phyloP scores from a whole-genome alignment of 2,797 vertebrate species.

The Spinus olivaceus region DNA sequence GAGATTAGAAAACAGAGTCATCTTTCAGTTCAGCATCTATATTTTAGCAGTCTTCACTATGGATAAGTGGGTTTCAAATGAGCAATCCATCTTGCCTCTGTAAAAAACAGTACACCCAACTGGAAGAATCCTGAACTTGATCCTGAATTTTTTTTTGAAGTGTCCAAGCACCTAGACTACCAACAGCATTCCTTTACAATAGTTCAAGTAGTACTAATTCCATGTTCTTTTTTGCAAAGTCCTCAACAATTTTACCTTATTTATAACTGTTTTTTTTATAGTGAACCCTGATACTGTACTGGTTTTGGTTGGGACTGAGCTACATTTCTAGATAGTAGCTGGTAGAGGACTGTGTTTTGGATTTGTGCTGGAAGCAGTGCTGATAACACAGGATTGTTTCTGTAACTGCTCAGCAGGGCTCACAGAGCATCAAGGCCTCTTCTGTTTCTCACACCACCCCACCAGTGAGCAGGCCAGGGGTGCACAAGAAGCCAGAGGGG shows the following conservation, averaged over 20 bases:
- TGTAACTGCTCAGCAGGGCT: neutral
- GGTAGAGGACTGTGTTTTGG: neutral
- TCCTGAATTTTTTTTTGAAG: neutral
- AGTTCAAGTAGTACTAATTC: neutral
- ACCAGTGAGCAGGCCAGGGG: rapidly evolving
- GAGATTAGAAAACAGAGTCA: neutral
- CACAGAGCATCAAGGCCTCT: neutral
- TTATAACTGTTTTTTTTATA: neutral
- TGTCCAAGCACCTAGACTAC: neutral
- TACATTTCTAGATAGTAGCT: neutral
- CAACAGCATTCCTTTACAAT: neutral
- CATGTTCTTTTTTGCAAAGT: neutral
- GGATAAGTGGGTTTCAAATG: neutral
- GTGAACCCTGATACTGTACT: neutral
- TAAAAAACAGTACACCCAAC: neutral
- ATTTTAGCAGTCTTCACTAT: neutral
- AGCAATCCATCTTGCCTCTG: neutral
- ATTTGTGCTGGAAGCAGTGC: neutral
- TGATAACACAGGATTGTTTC: neutral
- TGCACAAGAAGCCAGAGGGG: neutral
- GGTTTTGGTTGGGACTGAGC: neutral
- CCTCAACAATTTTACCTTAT: neutral
- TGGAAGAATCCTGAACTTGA: neutral
- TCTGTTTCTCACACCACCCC: neutral
- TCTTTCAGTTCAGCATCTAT: neutral